These are phyloP conservation scores for Alauda arvensis DNA, from an alignment of 2,797 vertebrate genomes.

Conservation along the genomic window DNA sequence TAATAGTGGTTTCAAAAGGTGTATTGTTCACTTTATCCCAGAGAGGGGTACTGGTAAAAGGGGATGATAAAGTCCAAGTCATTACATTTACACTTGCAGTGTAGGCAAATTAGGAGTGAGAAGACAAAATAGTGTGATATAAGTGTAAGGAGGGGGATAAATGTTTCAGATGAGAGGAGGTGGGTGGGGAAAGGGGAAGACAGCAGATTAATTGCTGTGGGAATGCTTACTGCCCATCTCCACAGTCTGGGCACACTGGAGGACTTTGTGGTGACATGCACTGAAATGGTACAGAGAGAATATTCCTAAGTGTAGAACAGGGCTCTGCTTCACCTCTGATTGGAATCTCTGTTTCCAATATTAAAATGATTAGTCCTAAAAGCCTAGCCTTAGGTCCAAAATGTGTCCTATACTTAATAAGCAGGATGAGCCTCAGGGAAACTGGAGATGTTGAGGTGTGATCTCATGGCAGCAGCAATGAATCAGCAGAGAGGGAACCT, in stretches of 20 bases:
- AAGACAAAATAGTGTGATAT: not conserved
- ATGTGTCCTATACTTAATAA: not conserved
- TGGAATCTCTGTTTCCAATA: not conserved
- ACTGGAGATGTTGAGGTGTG: not conserved
- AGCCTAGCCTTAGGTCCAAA: not conserved
- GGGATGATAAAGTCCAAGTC: not conserved
- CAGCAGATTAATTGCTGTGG: not conserved
- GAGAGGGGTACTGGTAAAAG: not conserved
- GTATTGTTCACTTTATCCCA: not conserved
- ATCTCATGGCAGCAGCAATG: not conserved
- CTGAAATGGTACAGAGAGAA: not conserved
- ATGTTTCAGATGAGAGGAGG: not conserved
- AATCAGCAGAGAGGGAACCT: not conserved
- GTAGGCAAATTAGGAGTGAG: not conserved
- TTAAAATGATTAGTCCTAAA: not conserved
- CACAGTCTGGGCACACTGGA: rapidly evolving
- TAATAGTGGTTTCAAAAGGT: not conserved
- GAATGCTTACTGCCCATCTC: not conserved
- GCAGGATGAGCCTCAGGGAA: not conserved
- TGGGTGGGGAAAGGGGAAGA: not conserved
- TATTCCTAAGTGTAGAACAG: not conserved
- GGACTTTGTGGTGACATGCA: not conserved
- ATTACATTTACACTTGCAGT: not conserved
- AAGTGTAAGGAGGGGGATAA: not conserved
- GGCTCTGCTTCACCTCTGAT: not conserved